phyloP scores from a whole-genome alignment of 1,140 invertebrate species.

The Lucilia cuprina region DNA sequence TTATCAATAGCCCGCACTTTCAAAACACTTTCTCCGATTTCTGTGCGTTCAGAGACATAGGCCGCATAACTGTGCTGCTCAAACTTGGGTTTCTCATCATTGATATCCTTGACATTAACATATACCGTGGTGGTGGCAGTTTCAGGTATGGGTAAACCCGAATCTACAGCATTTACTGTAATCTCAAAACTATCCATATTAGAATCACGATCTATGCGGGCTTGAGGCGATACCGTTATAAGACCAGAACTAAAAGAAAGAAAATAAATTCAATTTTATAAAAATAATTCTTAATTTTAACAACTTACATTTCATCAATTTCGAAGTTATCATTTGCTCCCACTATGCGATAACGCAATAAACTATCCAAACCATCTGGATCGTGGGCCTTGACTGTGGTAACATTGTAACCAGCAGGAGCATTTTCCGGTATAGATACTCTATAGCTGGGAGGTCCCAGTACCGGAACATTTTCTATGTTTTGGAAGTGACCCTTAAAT shows the following conservation, averaged over 20 bases:
- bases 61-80: constrained; percentile 70
- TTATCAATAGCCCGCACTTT: constrained; percentile 73
- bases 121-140: constrained; percentile 77
- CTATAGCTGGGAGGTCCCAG: constrained; percentile 73
- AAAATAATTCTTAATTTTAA: not conserved
- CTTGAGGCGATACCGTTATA: constrained; percentile 76
- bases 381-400: constrained; percentile 75
- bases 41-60: constrained; percentile 75
- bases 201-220: constrained; percentile 75
- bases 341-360: constrained; percentile 76
- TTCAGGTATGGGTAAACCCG: constrained; percentile 75
- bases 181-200: constrained; percentile 74
- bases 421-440: constrained; percentile 75
- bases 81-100: constrained; percentile 83
- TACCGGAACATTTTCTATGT: constrained; percentile 63
- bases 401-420: constrained; percentile 72
- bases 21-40: constrained; percentile 71
- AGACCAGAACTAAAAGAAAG: constrained; percentile 69
- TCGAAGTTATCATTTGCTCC: constrained; percentile 83
- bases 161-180: constrained; percentile 75
- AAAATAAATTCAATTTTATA: not conserved
- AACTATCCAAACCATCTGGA: constrained; percentile 76
- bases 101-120: constrained; percentile 79
- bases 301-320: constrained; percentile 72
- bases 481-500: constrained; percentile 75